Conservation (phyloP, 2,888 invertebrate species). For the Matsumyia berberina region DNA sequence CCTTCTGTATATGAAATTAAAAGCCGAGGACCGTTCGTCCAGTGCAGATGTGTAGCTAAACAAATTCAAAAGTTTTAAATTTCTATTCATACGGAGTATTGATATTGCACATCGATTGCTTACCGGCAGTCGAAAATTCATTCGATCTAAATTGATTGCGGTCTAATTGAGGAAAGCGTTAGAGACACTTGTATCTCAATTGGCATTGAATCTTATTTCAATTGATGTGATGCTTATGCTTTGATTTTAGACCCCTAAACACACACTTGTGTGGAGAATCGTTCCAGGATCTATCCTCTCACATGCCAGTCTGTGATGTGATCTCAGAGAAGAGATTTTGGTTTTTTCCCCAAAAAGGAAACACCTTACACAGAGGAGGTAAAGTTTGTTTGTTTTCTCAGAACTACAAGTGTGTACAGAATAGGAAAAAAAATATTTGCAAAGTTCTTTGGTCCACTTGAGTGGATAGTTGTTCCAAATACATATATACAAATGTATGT, state of each 20-base stretch:
- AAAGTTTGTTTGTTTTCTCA: neutral
- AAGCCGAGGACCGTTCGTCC: neutral
- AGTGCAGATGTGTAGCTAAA: neutral
- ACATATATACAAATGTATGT: no score
- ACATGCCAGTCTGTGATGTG: neutral
- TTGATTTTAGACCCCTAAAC: neutral
- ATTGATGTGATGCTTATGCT: constrained; percentile 1
- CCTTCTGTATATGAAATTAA: no score
- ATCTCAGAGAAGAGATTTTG: neutral
- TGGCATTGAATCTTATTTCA: neutral
- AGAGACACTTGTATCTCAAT: neutral
- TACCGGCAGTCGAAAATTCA: neutral
- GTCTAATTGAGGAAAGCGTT: neutral
- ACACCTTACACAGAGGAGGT: neutral
- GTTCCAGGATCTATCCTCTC: neutral
- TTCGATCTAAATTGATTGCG: constrained; percentile 17
- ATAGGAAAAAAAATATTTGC: neutral
- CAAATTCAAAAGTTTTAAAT: constrained; percentile 11
- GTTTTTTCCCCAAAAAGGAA: constrained; percentile 9
- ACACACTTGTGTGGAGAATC: neutral
- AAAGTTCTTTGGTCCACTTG: neutral
- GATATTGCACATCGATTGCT: constrained; percentile 16
- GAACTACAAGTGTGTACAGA: neutral
- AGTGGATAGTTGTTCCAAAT: neutral
- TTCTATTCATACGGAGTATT: neutral